Percentiles rank a stretch among this genome's conserved stretches.
Conservation (phyloP, 2,888 invertebrate genomes). For the Drosophila buzzatii region DNA sequence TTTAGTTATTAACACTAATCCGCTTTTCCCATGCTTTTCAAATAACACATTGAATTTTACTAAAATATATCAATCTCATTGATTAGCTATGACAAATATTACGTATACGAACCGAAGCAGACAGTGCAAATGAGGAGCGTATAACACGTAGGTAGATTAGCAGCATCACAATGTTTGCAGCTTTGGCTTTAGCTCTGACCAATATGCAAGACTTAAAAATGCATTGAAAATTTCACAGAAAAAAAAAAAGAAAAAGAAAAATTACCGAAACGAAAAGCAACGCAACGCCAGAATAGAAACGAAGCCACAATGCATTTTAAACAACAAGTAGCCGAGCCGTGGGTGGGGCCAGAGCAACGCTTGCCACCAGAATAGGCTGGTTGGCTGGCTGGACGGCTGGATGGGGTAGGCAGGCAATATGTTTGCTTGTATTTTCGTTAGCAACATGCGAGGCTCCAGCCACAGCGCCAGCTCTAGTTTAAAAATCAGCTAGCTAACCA, state of each 20-base stretch:
- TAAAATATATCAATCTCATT: not conserved
- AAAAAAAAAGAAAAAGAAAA: not conserved
- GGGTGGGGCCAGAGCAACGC: not conserved
- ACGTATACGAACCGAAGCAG: slow-evolving; percentile 19
- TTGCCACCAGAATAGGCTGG: not conserved
- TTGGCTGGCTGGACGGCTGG: not conserved
- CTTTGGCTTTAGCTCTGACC: slow-evolving; percentile 10
- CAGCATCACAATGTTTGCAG: not conserved
- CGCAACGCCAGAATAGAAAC: slow-evolving; percentile 15
- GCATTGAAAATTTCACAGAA: slow-evolving; percentile 41
- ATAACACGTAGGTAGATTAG: not conserved
- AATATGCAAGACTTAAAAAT: slow-evolving; percentile 43
- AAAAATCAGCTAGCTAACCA: slow-evolving; percentile 76
- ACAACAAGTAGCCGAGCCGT: slow-evolving; percentile 56
- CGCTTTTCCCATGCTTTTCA: not conserved
- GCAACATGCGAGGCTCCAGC: slow-evolving; percentile 54
- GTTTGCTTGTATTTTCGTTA: slow-evolving; percentile 70
- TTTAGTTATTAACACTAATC: not conserved
- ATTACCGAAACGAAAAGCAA: not conserved
- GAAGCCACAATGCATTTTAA: slow-evolving; percentile 67
- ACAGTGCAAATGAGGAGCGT: not conserved
- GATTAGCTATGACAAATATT: slow-evolving; percentile 6
- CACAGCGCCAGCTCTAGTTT: slow-evolving; percentile 35
- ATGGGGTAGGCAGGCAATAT: slow-evolving; percentile 43
- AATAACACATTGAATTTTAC: not conserved